A percentile compares a stretch with the other conserved stretches of the same genome.
phyloP scores from a whole-genome alignment of 2,797 vertebrate genomes.

The Alca torda region DNA sequence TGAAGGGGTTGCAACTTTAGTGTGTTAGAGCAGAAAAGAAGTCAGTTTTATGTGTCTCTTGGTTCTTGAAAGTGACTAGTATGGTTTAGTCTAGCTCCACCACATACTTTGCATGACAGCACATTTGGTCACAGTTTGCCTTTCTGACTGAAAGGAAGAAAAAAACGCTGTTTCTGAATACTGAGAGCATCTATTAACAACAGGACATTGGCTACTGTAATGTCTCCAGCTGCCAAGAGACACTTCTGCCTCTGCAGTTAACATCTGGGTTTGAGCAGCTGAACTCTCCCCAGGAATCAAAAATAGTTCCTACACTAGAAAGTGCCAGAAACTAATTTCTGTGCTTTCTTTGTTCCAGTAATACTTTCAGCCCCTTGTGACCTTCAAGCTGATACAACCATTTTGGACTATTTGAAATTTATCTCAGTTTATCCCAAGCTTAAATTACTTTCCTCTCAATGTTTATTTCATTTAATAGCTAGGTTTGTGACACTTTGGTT shows the following conservation, averaged over 20 bases:
- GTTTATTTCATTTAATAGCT: background rate
- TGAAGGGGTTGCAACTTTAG: background rate
- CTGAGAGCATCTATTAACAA: background rate
- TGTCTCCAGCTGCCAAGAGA: constrained; percentile 10
- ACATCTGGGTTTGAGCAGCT: background rate
- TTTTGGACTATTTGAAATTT: background rate
- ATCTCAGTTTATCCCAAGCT: background rate
- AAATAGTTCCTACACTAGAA: constrained; percentile 5
- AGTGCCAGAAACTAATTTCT: constrained; percentile 9
- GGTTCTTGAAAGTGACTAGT: background rate
- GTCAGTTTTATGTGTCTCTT: background rate
- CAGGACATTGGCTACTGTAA: background rate
- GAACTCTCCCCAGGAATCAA: background rate
- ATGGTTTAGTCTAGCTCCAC: background rate
- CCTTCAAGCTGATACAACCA: background rate
- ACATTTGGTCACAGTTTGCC: background rate
- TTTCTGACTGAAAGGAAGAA: constrained; percentile 10
- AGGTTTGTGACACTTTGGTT: background rate
- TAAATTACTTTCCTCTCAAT: background rate
- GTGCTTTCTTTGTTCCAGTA: background rate
- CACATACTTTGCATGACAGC: background rate
- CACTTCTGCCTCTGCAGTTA: background rate
- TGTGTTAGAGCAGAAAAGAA: background rate
- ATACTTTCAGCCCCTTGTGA: background rate
- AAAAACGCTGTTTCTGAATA: background rate